A percentile compares a stretch with the other conserved stretches of the same genome.
phyloP scores from a whole-genome alignment of 2,113 vertebrate species.

The Hoplias malabaricus region DNA sequence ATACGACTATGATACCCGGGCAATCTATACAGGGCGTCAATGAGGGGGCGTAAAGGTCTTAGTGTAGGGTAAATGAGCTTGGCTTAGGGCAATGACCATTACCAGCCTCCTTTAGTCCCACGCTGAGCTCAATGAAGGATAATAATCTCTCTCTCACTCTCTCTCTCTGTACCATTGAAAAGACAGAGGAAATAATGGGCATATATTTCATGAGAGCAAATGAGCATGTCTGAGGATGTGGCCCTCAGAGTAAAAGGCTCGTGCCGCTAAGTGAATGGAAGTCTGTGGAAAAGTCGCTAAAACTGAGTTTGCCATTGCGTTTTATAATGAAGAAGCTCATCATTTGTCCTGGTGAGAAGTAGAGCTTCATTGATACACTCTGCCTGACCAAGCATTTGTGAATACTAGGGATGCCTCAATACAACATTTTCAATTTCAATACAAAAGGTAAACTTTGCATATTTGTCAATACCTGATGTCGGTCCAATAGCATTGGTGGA shows the following conservation, averaged over 20 bases:
- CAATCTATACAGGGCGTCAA: conserved; percentile 55
- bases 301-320: neutral
- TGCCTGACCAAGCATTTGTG: no score
- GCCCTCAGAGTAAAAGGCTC: conserved; percentile 6
- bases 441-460: no score
- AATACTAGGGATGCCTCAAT: no score
- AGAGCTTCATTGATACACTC: no score
- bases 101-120: conserved; percentile 39
- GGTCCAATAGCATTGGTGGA: no score
- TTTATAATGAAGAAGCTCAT: neutral
- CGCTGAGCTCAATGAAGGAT: neutral
- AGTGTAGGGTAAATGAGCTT: conserved; percentile 39
- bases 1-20: conserved; percentile 52
- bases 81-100: conserved; percentile 51
- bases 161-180: neutral
- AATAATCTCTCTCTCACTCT: neutral
- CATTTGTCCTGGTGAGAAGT: neutral
- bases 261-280: neutral
- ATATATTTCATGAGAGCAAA: conserved; percentile 18
- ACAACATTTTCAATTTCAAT: no score
- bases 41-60: conserved; percentile 12
- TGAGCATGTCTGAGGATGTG: neutral
- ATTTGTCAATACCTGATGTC: no score
- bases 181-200: neutral
- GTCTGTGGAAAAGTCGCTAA: neutral